Evolutionary conservation across 2,797 vertebrate species (phyloP), one percentile per base, ranked within the genome.

Genomic region (Picus viridis): DNA sequence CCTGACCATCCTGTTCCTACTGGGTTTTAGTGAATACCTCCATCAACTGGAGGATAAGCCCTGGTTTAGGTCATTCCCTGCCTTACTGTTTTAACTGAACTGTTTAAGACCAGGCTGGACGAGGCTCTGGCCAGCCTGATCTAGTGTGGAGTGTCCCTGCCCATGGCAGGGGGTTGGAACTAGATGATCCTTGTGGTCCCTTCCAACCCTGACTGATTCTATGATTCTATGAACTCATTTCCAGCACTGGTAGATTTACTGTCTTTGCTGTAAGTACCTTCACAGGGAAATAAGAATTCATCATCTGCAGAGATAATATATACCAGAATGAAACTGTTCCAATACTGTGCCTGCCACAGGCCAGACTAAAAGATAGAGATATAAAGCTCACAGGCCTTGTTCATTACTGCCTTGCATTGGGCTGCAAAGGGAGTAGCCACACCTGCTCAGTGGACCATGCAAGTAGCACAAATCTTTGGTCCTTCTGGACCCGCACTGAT

Each of bases 251-350:
- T 29, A 36, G 74, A 93, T 96, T 92, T 96, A 93, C 65, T 79
- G 64, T 86, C 85, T 88, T 78, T 88, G 77, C 68, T 88, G 10
- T 65, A 91, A 84, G 87, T 71, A 63, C 80, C 58, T 95, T 94
- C 83, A 86, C 45, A 54, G 58, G 43, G 80, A 92, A 93, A 85
- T 92, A 85, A 90, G 90, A 73, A 93, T 86, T 95, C 80, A 92
- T 90, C 73, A 91, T 79, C 89, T 83, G 36, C 86, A 83, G 89
- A 88, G 88, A 67, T 93, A 91, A 84, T 91, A 94, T 58, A 84
- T 76, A 82, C 43, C 88, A 22, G 80, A 61, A 71, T 76, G 85
- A 86, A 96, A 88, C 36, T 61, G 68, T 86, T 94, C 83, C 85
- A 89, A 76, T 89, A 79, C 43, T 72, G 79, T 91, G 57, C 36